These are phyloP conservation scores for Phasia obesa DNA, from an alignment of 2,888 invertebrate species.

Conservation along the genomic window DNA sequence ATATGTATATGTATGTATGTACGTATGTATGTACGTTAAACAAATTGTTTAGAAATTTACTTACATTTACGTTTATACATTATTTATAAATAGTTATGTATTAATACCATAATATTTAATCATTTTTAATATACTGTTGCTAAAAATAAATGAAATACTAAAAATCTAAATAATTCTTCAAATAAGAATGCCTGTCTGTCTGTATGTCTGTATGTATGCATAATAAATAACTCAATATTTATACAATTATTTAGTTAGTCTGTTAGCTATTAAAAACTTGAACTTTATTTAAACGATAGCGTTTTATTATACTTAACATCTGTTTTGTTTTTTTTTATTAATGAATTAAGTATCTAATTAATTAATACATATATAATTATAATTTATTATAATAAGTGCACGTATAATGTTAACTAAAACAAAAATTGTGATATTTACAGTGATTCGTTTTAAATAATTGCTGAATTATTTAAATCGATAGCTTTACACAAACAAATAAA, in stretches of 20 bases:
- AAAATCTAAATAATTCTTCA: background rate
- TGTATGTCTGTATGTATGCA: background rate
- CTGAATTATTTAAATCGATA: slow-evolving; percentile 77
- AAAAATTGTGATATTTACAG: slow-evolving; percentile 82
- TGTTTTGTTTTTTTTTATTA: slow-evolving; percentile 54
- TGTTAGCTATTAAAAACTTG: slow-evolving; percentile 44
- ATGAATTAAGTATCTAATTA: slow-evolving; percentile 35
- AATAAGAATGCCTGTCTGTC: slow-evolving; percentile 24
- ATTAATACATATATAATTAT: slow-evolving; percentile 54
- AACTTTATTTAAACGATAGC: slow-evolving; percentile 43
- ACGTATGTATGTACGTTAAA: too few relatives aligned
- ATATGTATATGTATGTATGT: too few relatives aligned
- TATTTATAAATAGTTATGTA: slow-evolving; percentile 18
- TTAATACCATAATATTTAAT: slow-evolving; percentile 21
- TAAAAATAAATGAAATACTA: too few relatives aligned
- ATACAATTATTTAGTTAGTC: slow-evolving; percentile 37
- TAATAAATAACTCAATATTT: slow-evolving; percentile 6
- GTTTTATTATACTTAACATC: slow-evolving; percentile 42
- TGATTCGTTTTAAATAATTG: slow-evolving; percentile 81
- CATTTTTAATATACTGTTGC: slow-evolving; percentile 7
- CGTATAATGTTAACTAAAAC: slow-evolving; percentile 80
- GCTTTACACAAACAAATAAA: slow-evolving; percentile 68
- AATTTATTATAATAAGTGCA: slow-evolving; percentile 72
- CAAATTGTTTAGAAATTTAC: slow-evolving; percentile 46
- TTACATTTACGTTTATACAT: background rate